Conservation (phyloP, 2,797 vertebrate genomes). For the Acropternis orthonyx region DNA sequence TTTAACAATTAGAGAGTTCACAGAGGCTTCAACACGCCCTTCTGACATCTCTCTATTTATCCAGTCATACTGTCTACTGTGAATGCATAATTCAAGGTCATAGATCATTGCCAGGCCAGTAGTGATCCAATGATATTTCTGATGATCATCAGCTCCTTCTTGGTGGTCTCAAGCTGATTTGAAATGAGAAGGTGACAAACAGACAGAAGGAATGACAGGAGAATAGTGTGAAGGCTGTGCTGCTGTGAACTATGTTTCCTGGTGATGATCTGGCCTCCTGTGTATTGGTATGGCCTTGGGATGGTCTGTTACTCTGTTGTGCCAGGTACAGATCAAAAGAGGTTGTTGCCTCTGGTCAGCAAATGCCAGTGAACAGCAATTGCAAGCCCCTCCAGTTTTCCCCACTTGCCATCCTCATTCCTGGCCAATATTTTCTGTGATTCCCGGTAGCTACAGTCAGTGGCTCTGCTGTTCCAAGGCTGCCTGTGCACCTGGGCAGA, state of each 20-base stretch:
- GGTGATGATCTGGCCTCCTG: not conserved
- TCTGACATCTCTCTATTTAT: not conserved
- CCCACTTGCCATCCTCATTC: not conserved
- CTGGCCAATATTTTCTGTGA: not conserved
- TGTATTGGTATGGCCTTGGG: not conserved
- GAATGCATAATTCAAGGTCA: not conserved
- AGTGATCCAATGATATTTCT: not conserved
- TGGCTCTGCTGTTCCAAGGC: not conserved
- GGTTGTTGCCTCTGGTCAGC: not conserved
- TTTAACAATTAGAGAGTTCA: not conserved
- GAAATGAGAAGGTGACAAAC: not conserved
- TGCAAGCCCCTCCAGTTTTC: not conserved
- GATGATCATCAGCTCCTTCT: not conserved
- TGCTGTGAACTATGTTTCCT: not conserved
- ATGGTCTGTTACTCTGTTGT: not conserved
- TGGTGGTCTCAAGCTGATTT: not conserved
- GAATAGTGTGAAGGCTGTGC: not conserved
- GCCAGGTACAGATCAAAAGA: not conserved
- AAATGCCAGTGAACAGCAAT: not conserved
- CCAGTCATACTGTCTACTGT: not conserved
- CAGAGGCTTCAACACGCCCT: not conserved
- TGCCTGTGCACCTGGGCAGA: accelerated
- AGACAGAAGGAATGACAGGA: not conserved
- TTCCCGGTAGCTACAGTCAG: not conserved
- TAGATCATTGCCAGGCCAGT: not conserved